Percentiles rank a stretch among this genome's conserved stretches.
Conservation (phyloP, 1,140 invertebrate species). For the Acromyrmex charruanus region DNA sequence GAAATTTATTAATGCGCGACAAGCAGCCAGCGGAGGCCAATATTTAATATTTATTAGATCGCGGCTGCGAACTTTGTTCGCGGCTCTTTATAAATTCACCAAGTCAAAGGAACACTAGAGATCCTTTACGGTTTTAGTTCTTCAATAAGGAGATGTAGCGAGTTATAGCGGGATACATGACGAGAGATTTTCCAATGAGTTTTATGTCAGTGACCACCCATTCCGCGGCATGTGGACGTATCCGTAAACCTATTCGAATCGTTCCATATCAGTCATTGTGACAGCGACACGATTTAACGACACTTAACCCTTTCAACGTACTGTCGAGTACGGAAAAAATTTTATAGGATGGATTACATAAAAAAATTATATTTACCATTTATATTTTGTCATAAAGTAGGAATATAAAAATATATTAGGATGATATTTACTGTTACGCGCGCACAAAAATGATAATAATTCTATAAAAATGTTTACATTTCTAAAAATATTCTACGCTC, state of each 20-base stretch:
- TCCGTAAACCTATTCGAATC: constrained; percentile 35
- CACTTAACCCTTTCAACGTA: not conserved
- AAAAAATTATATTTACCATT: not conserved
- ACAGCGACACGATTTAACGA: constrained; percentile 3
- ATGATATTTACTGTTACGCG: not conserved
- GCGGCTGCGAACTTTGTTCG: not conserved
- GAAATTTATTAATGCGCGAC: constrained; percentile 49
- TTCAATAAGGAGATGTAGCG: constrained; percentile 42
- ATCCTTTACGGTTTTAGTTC: constrained; percentile 39
- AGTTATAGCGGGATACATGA: constrained; percentile 6
- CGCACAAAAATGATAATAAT: not conserved
- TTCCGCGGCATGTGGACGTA: constrained; percentile 1
- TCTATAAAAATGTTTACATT: too few relatives aligned
- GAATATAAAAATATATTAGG: not conserved
- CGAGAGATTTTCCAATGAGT: constrained; percentile 48
- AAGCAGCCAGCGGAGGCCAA: not conserved
- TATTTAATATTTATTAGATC: constrained; percentile 65
- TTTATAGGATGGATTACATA: not conserved
- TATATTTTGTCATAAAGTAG: not conserved
- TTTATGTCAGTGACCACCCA: constrained; percentile 34
- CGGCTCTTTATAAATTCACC: not conserved
- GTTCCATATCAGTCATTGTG: constrained; percentile 32
- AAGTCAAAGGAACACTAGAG: constrained; percentile 47
- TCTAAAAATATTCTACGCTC: too few relatives aligned
- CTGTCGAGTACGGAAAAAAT: not conserved